phyloP scores from a whole-genome alignment of 30 jellyfish, hydroid and myxozoan species.

The Rhopilema esculentum region DNA sequence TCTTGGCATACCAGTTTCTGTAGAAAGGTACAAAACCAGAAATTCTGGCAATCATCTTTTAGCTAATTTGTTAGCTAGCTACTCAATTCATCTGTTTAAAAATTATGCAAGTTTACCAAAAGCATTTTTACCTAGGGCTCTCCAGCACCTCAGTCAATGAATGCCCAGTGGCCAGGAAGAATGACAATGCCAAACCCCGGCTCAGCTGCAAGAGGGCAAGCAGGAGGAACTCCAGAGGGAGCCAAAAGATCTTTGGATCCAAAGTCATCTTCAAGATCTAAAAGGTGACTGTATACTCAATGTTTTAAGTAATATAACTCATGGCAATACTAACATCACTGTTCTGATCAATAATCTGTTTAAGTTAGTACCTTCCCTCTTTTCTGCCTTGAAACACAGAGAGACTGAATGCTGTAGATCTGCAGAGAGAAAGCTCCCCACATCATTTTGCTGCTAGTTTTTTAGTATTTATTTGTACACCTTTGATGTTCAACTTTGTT shows the following conservation, averaged over 20 bases:
- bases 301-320: not conserved
- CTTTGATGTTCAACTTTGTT: too few species aligned
- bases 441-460: too few species aligned
- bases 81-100: not conserved
- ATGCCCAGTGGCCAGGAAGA: slow-evolving; percentile 87
- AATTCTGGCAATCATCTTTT: too few species aligned
- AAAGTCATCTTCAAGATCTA: slow-evolving; percentile 85
- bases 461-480: too few species aligned
- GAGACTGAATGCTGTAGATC: too few species aligned
- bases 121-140: slow-evolving; percentile 47
- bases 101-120: not conserved
- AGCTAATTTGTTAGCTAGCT: too few species aligned
- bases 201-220: slow-evolving; percentile 51
- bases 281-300: slow-evolving; percentile 57
- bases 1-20: too few species aligned
- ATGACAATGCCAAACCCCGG: slow-evolving; percentile 75
- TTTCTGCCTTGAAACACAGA: not conserved
- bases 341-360: not conserved
- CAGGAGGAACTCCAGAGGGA: slow-evolving; percentile 86
- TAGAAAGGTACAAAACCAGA: too few species aligned
- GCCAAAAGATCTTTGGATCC: slow-evolving; percentile 80
- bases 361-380: not conserved
- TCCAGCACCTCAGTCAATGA: slow-evolving; percentile 67
- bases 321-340: not conserved
- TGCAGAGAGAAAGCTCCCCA: too few species aligned